Percentiles rank a stretch among this genome's conserved stretches.
phyloP scores from a whole-genome alignment of 2,888 invertebrate species.

The Aplocera efformata region DNA sequence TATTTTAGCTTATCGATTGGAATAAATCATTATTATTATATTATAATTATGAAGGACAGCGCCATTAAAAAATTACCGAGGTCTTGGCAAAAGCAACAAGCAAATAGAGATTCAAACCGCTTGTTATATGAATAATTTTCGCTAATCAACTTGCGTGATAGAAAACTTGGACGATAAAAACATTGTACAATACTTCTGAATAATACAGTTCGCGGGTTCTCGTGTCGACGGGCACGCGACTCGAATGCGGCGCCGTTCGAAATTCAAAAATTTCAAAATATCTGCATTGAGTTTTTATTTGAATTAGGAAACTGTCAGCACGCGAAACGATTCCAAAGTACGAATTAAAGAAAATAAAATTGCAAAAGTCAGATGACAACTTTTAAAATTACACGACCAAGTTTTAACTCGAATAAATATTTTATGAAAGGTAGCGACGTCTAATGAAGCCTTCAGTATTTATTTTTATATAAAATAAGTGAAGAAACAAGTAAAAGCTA shows the following conservation, averaged over 20 bases:
- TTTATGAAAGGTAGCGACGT: too few relatives aligned
- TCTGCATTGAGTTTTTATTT: constrained; percentile 20
- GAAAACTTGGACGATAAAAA: constrained; percentile 48
- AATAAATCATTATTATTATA: too few relatives aligned
- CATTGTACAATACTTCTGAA: constrained; percentile 41
- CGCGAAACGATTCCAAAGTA: constrained; percentile 1
- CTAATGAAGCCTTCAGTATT: too few relatives aligned
- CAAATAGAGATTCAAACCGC: constrained; percentile 27
- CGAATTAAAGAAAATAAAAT: too few relatives aligned
- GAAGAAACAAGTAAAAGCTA: too few relatives aligned
- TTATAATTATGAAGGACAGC: constrained; percentile 9
- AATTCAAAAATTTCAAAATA: constrained; percentile 37
- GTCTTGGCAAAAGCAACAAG: constrained; percentile 23
- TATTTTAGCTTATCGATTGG: too few relatives aligned
- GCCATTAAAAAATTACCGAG: constrained; percentile 17
- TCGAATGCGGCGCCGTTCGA: constrained; percentile 42
- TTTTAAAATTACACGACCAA: too few relatives aligned
- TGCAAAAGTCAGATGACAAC: not conserved
- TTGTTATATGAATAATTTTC: constrained; percentile 47
- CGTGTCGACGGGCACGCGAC: constrained; percentile 49
- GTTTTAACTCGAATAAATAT: too few relatives aligned
- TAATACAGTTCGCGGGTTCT: constrained; percentile 40
- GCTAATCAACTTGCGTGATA: constrained; percentile 53
- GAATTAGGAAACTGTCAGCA: constrained; percentile 7
- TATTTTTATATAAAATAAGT: too few relatives aligned